A percentile compares a stretch with the other conserved stretches of the same genome.
These are phyloP conservation scores for Dicerorhinus sumatrensis DNA, from an alignment of 2,113 vertebrate species.

Conservation along the genomic window DNA sequence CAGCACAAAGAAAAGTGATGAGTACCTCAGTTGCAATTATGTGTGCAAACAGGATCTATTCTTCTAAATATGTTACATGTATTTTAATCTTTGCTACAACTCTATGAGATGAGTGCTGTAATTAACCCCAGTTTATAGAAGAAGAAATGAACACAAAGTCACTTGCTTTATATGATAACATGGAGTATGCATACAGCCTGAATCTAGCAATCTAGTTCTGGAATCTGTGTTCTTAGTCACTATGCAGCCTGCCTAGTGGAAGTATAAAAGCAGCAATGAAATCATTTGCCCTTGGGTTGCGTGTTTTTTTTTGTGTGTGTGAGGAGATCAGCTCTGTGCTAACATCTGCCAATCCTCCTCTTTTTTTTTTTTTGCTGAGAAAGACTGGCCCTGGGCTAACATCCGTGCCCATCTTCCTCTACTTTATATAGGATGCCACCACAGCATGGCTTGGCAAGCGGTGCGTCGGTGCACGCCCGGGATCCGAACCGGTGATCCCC, in stretches of 20 bases:
- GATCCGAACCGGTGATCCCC: too few species aligned
- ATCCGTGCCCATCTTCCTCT: too few species aligned
- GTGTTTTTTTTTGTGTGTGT: too few species aligned
- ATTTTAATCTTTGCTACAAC: not conserved
- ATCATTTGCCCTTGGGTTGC: not conserved
- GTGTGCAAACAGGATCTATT: not conserved
- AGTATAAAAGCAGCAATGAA: not conserved
- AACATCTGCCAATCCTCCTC: too few species aligned
- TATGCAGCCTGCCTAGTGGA: not conserved
- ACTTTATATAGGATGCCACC: too few species aligned
- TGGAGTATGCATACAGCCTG: too few species aligned
- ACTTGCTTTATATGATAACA: not conserved
- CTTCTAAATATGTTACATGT: not conserved
- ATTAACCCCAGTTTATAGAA: not conserved
- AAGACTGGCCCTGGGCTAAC: too few species aligned
- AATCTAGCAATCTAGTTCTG: not conserved
- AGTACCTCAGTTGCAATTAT: not conserved
- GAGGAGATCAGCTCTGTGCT: too few species aligned
- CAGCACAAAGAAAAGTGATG: not conserved
- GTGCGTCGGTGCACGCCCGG: too few species aligned
- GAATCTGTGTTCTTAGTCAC: not conserved
- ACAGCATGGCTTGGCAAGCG: too few species aligned
- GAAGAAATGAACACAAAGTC: not conserved
- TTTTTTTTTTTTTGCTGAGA: too few species aligned
- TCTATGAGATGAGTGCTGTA: not conserved